Conservation (phyloP, 2,888 invertebrate species). For the Pantelozetes paolii region DNA sequence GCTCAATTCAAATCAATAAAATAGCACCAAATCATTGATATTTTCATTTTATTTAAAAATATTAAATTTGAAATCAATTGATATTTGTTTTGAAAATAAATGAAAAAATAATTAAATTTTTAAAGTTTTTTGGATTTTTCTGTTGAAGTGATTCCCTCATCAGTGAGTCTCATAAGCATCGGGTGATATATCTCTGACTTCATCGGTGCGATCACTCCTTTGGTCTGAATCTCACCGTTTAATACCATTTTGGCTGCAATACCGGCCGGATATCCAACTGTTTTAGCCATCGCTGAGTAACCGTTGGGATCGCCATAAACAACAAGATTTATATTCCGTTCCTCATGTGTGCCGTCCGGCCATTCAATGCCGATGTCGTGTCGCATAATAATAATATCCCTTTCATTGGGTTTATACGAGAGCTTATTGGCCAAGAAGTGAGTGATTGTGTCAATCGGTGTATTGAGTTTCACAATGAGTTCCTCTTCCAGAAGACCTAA, state of each 20-base stretch:
- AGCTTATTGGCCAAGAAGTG: slow-evolving; percentile 78
- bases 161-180: slow-evolving; percentile 75
- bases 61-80: too few species aligned
- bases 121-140: slow-evolving; percentile 39
- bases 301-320: slow-evolving; percentile 71
- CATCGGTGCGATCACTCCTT: slow-evolving; percentile 87
- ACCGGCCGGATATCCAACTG: slow-evolving; percentile 87
- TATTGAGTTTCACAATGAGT: slow-evolving; percentile 71
- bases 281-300: slow-evolving; percentile 93
- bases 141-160: slow-evolving; percentile 66
- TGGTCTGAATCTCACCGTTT: slow-evolving; percentile 93
- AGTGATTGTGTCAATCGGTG: slow-evolving; percentile 88
- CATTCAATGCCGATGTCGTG: slow-evolving; percentile 89
- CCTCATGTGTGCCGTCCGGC: slow-evolving; percentile 69
- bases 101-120: background rate
- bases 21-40: too few species aligned
- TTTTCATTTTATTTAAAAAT: too few species aligned
- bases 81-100: too few species aligned
- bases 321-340: slow-evolving; percentile 71
- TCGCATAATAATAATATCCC: slow-evolving; percentile 87
- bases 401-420: slow-evolving; percentile 73
- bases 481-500: slow-evolving; percentile 82
- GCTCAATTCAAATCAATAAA: too few species aligned
- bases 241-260: slow-evolving; percentile 97
- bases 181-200: slow-evolving; percentile 87